Evolutionary conservation across 1,140 invertebrate species (phyloP).

Genomic region (Ridgeia piscesae): DNA sequence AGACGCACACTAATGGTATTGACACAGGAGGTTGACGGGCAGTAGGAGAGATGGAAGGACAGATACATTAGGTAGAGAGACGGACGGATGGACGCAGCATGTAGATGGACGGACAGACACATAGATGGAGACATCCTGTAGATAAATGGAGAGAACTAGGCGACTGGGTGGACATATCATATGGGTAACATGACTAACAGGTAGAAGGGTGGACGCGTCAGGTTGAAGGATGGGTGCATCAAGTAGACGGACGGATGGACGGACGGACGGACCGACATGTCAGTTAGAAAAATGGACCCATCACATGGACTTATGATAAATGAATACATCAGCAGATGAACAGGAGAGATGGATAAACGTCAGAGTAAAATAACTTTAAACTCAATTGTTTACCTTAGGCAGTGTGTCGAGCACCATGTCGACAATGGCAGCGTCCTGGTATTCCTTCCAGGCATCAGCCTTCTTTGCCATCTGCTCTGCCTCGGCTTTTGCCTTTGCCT

Average conservation of each 20-base stretch:
- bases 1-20: background rate
- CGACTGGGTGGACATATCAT: no score
- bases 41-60: background rate
- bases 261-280: no score
- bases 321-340: background rate
- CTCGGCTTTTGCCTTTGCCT: conserved; percentile 91
- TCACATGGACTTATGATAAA: background rate
- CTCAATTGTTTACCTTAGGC: conserved; percentile 73
- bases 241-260: no score
- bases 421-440: conserved; percentile 93
- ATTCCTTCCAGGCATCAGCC: conserved; percentile 94
- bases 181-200: no score
- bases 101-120: no score
- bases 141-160: no score
- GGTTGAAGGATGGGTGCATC: no score
- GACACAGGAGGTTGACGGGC: no score
- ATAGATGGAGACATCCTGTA: no score
- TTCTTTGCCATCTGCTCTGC: conserved; percentile 96
- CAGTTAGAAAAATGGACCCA: no score
- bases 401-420: conserved; percentile 96
- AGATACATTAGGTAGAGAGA: background rate
- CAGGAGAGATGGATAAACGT: background rate
- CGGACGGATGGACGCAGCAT: background rate
- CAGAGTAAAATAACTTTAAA: background rate
- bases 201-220: background rate